phyloP scores from a whole-genome alignment of 1,140 invertebrate genomes.

The Trichonephila inaurata region DNA sequence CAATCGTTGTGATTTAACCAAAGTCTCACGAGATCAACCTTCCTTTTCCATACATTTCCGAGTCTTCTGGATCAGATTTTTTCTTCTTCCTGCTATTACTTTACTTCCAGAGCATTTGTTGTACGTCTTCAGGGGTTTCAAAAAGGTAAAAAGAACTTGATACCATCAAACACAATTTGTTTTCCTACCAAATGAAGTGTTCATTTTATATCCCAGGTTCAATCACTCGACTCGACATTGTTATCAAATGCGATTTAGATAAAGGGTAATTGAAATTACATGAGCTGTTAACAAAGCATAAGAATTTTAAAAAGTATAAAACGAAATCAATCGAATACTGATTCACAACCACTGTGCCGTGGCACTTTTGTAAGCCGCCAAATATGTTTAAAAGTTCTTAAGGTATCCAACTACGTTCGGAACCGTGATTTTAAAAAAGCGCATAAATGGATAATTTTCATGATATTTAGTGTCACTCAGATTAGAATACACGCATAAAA shows the following conservation, averaged over 20 bases:
- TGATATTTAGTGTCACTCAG: too few relatives aligned
- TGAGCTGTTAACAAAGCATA: too few relatives aligned
- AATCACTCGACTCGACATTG: neutral
- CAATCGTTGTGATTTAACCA: conserved; percentile 56
- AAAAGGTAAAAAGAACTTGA: neutral
- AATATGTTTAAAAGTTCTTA: too few relatives aligned
- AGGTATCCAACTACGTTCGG: too few relatives aligned
- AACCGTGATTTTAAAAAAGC: too few relatives aligned
- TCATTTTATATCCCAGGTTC: neutral
- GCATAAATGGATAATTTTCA: too few relatives aligned
- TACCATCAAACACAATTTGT: neutral
- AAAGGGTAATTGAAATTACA: too few relatives aligned
- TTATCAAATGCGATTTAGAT: neutral
- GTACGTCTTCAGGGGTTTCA: conserved; percentile 12
- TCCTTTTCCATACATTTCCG: conserved; percentile 32
- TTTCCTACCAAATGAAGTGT: neutral
- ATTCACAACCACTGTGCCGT: too few relatives aligned
- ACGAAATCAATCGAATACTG: too few relatives aligned
- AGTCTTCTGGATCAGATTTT: conserved; percentile 20
- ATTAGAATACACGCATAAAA: too few relatives aligned
- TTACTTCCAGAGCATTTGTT: conserved; percentile 19
- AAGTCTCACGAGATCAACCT: neutral
- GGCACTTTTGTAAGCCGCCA: too few relatives aligned
- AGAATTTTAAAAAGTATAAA: too few relatives aligned
- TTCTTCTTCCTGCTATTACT: neutral